These are phyloP conservation scores for Rhodophaea formosa DNA, from an alignment of 2,888 invertebrate species.

Conservation along the genomic window DNA sequence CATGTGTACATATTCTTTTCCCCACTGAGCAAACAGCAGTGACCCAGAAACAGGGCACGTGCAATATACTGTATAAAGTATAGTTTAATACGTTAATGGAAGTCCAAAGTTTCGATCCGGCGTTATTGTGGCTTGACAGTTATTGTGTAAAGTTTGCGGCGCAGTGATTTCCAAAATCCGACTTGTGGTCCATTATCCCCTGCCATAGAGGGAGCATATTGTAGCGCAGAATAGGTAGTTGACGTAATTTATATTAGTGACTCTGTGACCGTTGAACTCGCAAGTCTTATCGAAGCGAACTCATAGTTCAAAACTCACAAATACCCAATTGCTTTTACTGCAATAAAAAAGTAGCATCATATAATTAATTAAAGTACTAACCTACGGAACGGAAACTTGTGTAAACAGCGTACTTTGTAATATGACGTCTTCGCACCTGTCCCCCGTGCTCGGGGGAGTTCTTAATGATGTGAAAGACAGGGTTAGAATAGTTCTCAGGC, in stretches of 20 bases:
- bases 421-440: too few relatives aligned
- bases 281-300: too few relatives aligned
- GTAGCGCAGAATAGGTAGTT: neutral
- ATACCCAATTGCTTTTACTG: too few relatives aligned
- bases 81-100: neutral
- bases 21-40: neutral
- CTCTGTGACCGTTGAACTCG: too few relatives aligned
- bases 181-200: constrained; percentile 4
- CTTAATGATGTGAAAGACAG: too few relatives aligned
- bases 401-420: too few relatives aligned
- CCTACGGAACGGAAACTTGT: too few relatives aligned
- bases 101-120: constrained; percentile 5
- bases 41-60: neutral
- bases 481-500: too few relatives aligned
- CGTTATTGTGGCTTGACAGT: constrained; percentile 36
- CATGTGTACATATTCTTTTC: neutral
- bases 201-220: neutral
- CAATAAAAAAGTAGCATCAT: too few relatives aligned
- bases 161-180: constrained; percentile 29
- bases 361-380: too few relatives aligned
- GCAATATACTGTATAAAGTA: neutral
- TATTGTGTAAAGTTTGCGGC: constrained; percentile 46
- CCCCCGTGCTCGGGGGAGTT: too few relatives aligned
- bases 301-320: too few relatives aligned
- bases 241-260: neutral